A percentile compares a stretch with the other conserved stretches of the same genome.
phyloP scores from a whole-genome alignment of 2,797 vertebrate species.

The Amblyopsis hoosieri region DNA sequence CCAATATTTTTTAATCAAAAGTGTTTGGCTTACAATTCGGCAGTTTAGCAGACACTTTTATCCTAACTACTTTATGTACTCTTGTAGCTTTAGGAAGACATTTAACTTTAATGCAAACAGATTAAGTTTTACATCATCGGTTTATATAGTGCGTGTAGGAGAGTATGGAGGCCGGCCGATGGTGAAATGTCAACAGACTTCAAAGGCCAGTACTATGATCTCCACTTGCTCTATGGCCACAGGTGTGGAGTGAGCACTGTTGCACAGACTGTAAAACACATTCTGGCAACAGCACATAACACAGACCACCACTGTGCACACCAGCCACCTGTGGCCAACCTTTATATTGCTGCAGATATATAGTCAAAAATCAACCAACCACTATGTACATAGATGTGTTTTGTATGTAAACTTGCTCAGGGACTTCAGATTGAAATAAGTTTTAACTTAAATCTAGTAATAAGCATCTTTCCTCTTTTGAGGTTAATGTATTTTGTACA shows the following conservation, averaged over 20 bases:
- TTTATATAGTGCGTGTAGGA: conserved; percentile 63
- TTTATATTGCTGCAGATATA: too few relatives aligned
- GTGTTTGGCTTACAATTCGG: too few relatives aligned
- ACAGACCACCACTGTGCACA: conserved; percentile 87
- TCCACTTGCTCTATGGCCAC: conserved; percentile 86
- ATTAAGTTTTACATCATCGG: too few relatives aligned
- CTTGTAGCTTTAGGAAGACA: too few relatives aligned
- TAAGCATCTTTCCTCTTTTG: too few relatives aligned
- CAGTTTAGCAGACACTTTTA: too few relatives aligned
- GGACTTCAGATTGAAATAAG: too few relatives aligned
- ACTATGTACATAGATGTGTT: background rate
- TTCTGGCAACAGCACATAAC: conserved; percentile 77
- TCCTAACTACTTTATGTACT: too few relatives aligned
- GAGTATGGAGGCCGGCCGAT: conserved; percentile 84
- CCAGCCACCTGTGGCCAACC: conserved; percentile 67
- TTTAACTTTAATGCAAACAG: background rate
- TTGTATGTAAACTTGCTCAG: conserved; percentile 93
- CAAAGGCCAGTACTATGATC: conserved; percentile 98
- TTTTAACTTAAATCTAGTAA: too few relatives aligned
- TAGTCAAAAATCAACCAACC: background rate
- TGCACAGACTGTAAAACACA: conserved; percentile 84
- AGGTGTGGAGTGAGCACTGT: conserved; percentile 83
- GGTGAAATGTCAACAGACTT: conserved; percentile 78
- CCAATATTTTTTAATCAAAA: too few relatives aligned
- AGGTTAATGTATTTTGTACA: too few relatives aligned